Evolutionary conservation across 1,140 invertebrate genomes (phyloP).

Genomic region (Brachionus rotundiformis): DNA sequence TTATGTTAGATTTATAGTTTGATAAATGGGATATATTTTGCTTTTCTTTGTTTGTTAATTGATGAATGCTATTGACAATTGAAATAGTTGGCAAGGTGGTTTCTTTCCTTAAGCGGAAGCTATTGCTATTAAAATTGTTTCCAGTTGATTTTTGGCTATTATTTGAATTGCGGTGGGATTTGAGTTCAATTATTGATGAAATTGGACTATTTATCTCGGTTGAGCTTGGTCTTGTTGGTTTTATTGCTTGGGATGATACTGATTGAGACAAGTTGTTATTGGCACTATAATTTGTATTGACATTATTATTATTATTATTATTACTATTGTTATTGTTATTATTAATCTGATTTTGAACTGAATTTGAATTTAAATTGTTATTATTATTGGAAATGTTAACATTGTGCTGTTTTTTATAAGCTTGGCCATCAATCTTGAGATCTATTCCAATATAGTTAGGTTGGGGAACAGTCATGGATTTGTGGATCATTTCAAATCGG

Average conservation of each 20-base stretch:
- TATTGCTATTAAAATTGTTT: background rate
- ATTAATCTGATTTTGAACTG: background rate
- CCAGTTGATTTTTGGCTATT: background rate
- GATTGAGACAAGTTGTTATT: background rate
- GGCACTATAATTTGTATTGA: background rate
- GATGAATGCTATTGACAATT: slow-evolving; percentile 32
- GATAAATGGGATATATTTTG: slow-evolving; percentile 43
- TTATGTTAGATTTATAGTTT: slow-evolving; percentile 23
- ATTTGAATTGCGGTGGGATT: background rate
- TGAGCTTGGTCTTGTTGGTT: background rate
- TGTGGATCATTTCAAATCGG: slow-evolving; percentile 80
- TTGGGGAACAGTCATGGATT: slow-evolving; percentile 72
- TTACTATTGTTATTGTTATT: too few species aligned
- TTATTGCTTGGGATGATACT: background rate
- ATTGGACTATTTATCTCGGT: background rate
- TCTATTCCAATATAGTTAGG: slow-evolving; percentile 81
- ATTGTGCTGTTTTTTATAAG: slow-evolving; percentile 53
- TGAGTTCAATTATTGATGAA: background rate
- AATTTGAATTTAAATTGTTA: background rate
- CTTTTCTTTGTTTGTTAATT: slow-evolving; percentile 29
- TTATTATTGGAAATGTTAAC: background rate
- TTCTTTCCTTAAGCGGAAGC: slow-evolving; percentile 5
- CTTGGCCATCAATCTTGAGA: slow-evolving; percentile 73
- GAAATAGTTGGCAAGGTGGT: slow-evolving; percentile 46
- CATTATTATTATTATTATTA: too few species aligned